Evolutionary conservation across 2,888 invertebrate genomes (phyloP).

Genomic region (Tridacna gigas): DNA sequence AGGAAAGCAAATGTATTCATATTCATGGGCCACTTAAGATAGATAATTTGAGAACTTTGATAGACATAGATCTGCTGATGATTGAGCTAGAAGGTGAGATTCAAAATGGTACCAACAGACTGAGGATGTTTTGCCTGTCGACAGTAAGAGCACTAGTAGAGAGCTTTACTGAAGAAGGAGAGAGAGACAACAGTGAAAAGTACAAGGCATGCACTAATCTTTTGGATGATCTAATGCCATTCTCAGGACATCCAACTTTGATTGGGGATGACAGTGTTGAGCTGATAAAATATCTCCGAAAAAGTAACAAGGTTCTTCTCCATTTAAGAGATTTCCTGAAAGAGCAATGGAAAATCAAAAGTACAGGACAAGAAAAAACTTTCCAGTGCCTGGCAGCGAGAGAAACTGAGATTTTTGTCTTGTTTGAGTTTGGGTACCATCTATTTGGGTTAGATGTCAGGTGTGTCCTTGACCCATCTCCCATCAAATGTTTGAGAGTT

Average conservation of each 20-base stretch:
- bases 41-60: conserved; percentile 27
- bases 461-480: conserved; percentile 21
- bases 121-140: conserved; percentile 19
- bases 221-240: conserved; percentile 58
- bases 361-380: background rate
- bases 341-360: conserved; percentile 32
- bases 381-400: conserved; percentile 31
- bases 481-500: conserved; percentile 27
- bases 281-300: conserved; percentile 17
- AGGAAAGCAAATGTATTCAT: conserved; percentile 27
- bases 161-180: background rate
- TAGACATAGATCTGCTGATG: conserved; percentile 50
- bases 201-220: conserved; percentile 47
- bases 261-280: conserved; percentile 37
- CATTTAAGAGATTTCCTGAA: conserved; percentile 34
- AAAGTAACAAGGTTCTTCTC: conserved; percentile 13
- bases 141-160: conserved; percentile 17
- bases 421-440: conserved; percentile 47
- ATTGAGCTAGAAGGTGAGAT: conserved; percentile 56
- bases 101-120: conserved; percentile 33
- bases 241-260: conserved; percentile 34
- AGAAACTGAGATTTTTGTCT: conserved; percentile 41
- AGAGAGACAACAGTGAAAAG: conserved; percentile 21
- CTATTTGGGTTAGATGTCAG: conserved; percentile 43
- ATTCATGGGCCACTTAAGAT: conserved; percentile 28